Evolutionary conservation across 2,113 vertebrate genomes (phyloP).

Genomic region (Phrynocephalus versicolor): DNA sequence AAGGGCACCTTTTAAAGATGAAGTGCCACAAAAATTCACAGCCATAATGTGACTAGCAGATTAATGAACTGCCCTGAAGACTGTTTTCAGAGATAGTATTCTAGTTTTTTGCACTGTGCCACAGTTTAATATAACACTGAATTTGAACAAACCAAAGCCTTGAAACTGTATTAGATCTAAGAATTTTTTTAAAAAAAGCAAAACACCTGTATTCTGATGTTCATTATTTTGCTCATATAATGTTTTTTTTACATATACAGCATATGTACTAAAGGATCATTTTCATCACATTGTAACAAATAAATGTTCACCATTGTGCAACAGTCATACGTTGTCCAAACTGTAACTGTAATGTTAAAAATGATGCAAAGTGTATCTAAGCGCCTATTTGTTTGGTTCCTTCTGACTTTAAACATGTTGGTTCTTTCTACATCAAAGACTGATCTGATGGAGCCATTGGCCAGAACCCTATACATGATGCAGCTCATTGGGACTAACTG

Average conservation of each 20-base stretch:
- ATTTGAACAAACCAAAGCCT: conserved; percentile 58
- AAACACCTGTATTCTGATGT: conserved; percentile 61
- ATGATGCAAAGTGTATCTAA: not conserved
- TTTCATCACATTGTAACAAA: conserved; percentile 66
- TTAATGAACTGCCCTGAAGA: conserved; percentile 52
- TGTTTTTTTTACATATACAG: conserved; percentile 65
- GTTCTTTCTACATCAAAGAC: not conserved
- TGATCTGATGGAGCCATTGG: not conserved
- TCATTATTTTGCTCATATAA: conserved; percentile 62
- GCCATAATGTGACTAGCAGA: conserved; percentile 48
- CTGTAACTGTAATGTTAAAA: conserved; percentile 36
- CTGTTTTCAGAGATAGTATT: conserved; percentile 59
- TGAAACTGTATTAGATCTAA: conserved; percentile 58
- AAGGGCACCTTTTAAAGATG: conserved; percentile 56
- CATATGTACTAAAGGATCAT: conserved; percentile 60
- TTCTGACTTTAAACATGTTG: not conserved
- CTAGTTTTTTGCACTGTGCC: conserved; percentile 54
- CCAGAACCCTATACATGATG: no score
- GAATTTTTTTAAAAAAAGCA: conserved; percentile 64
- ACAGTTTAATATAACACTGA: conserved; percentile 57
- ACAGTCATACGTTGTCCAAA: conserved; percentile 44
- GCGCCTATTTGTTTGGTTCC: not conserved
- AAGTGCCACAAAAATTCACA: conserved; percentile 37
- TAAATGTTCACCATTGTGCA: conserved; percentile 69
- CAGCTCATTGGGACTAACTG: no score